These are phyloP conservation scores for Enoplosus armatus DNA, from an alignment of 2,797 vertebrate species.

Conservation along the genomic window DNA sequence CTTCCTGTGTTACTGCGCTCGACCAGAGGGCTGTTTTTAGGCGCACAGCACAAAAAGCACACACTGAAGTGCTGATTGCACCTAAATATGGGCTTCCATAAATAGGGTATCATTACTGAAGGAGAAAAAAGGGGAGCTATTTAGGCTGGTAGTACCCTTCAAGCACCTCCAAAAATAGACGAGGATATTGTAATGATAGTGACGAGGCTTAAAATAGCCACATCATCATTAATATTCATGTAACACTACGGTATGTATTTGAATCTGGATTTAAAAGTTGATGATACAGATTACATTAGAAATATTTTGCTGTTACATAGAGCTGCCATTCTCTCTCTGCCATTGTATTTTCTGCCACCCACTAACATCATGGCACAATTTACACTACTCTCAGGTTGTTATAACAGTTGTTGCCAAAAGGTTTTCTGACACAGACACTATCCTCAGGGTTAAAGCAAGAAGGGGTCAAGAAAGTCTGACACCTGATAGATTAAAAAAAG, in stretches of 20 bases:
- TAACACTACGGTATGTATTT: neutral
- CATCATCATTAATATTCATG: neutral
- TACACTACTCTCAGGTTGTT: neutral
- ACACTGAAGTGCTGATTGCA: slow-evolving; percentile 13
- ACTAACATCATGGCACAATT: neutral
- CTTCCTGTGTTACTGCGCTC: neutral
- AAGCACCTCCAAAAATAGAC: slow-evolving; percentile 17
- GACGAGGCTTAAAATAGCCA: neutral
- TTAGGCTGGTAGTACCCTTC: neutral
- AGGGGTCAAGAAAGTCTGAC: neutral
- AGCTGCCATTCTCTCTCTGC: neutral
- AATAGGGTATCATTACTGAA: neutral
- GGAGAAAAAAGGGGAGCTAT: neutral
- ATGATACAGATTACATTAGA: neutral
- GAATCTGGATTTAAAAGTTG: neutral
- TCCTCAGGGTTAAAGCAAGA: neutral
- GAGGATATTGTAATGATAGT: neutral
- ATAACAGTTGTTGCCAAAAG: neutral
- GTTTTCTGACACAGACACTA: neutral
- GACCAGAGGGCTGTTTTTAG: slow-evolving; percentile 13
- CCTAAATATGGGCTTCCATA: neutral
- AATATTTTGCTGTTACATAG: neutral
- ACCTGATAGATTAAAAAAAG: too few relatives aligned
- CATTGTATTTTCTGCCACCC: neutral
- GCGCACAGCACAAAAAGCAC: slow-evolving; percentile 13